A percentile compares a stretch with the other conserved stretches of the same genome.
Evolutionary conservation across 1,140 invertebrate genomes (phyloP).

Genomic region (Bombus fervidus): DNA sequence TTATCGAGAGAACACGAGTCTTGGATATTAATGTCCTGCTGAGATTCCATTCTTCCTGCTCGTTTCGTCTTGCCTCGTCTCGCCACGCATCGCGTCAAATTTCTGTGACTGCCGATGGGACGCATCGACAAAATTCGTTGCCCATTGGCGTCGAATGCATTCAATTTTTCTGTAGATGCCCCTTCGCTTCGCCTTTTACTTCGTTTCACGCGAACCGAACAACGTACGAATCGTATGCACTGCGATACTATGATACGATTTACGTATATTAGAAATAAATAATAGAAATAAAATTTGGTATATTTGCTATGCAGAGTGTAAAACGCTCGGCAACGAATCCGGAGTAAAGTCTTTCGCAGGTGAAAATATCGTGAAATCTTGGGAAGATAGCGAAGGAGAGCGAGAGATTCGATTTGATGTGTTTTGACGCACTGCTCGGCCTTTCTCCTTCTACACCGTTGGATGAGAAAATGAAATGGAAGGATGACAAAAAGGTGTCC

Average conservation of each 20-base stretch:
- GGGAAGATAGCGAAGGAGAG: too few relatives aligned
- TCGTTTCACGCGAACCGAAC: not conserved
- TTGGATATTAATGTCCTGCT: conserved; percentile 65
- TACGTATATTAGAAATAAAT: too few relatives aligned
- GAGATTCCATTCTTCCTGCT: conserved; percentile 56
- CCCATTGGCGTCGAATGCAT: conserved; percentile 27
- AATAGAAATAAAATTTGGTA: too few relatives aligned
- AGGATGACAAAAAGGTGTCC: conserved; percentile 46
- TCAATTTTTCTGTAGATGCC: not conserved
- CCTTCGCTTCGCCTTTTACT: too few relatives aligned
- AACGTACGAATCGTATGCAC: not conserved
- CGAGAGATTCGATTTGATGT: not conserved
- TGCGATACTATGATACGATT: too few relatives aligned
- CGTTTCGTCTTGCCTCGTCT: not conserved
- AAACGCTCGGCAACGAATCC: too few relatives aligned
- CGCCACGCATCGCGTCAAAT: conserved; percentile 16
- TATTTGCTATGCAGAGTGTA: too few relatives aligned
- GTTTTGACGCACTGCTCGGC: not conserved
- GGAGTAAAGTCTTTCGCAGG: too few relatives aligned
- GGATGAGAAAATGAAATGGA: not conserved
- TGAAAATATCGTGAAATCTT: too few relatives aligned
- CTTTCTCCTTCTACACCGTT: conserved; percentile 2
- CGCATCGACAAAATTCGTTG: conserved; percentile 23
- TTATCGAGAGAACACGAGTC: conserved; percentile 33
- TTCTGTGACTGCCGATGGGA: conserved; percentile 25